Evolutionary conservation across 2,888 invertebrate genomes (phyloP).

Genomic region (Leptinotarsa juncta): DNA sequence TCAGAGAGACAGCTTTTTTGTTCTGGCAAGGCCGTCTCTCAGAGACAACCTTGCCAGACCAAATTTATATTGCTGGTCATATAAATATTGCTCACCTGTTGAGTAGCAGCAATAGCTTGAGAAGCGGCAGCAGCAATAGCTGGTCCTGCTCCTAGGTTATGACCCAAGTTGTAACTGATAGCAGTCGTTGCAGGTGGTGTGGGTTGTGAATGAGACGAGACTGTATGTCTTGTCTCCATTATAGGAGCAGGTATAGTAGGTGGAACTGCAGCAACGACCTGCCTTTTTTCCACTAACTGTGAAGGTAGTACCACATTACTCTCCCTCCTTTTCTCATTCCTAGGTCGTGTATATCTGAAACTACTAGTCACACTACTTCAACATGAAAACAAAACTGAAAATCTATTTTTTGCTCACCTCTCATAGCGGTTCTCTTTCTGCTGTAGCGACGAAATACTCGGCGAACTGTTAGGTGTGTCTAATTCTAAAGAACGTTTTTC

Average conservation of each 20-base stretch:
- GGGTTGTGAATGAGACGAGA: conserved; percentile 43
- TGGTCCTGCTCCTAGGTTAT: conserved; percentile 83
- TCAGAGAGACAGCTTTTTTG: no score
- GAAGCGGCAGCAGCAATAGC: conserved; percentile 95
- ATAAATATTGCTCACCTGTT: conserved; percentile 71
- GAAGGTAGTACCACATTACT: conserved; percentile 70
- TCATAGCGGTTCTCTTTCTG: conserved; percentile 86
- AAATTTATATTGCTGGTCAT: not conserved
- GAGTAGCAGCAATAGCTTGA: conserved; percentile 95
- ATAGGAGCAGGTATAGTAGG: conserved; percentile 53
- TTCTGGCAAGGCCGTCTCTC: no score
- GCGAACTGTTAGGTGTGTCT: conserved; percentile 74
- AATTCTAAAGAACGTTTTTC: conserved; percentile 94
- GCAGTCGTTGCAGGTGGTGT: conserved; percentile 61
- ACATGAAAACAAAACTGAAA: conserved; percentile 5
- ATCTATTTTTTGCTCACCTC: conserved; percentile 50
- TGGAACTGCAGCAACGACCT: conserved; percentile 57
- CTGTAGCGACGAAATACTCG: conserved; percentile 70
- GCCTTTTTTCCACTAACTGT: conserved; percentile 67
- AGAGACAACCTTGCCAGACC: not conserved
- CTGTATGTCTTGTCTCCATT: conserved; percentile 56
- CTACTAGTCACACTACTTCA: conserved; percentile 47
- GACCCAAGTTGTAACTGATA: conserved; percentile 79
- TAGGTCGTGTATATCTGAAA: conserved; percentile 62
- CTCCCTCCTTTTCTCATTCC: conserved; percentile 81